A percentile compares a stretch with the other conserved stretches of the same genome.
Conservation (phyloP, 2,888 invertebrate species). For the Psylliodes chrysocephalus region DNA sequence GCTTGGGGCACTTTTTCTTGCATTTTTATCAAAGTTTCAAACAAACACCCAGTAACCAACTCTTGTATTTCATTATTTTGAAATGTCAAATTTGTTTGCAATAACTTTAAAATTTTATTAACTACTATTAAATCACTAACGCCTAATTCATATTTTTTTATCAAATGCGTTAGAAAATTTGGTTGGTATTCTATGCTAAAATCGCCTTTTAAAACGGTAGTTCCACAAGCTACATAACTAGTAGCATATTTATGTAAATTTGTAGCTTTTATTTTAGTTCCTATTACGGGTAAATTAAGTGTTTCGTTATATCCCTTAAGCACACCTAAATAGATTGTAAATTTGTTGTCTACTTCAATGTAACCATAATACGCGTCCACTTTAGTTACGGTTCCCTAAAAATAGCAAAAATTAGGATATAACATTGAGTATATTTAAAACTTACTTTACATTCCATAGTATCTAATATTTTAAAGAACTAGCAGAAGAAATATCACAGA, state of each 20-base stretch:
- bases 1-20: background rate
- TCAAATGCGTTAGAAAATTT: conserved; percentile 14
- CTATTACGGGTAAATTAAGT: background rate
- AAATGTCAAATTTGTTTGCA: background rate
- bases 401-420: too few species aligned
- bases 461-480: too few species aligned
- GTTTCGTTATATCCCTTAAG: background rate
- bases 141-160: conserved; percentile 7
- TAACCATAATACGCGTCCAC: conserved; percentile 11
- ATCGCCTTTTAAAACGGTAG: background rate
- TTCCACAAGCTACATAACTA: conserved; percentile 9
- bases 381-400: conserved; percentile 16
- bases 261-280: background rate
- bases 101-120: background rate
- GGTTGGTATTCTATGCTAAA: background rate
- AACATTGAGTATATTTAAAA: too few species aligned
- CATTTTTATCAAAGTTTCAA: background rate
- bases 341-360: conserved; percentile 15
- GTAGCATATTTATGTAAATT: background rate
- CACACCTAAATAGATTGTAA: background rate
- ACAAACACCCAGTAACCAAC: background rate
- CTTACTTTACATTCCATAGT: too few species aligned
- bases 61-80: background rate
- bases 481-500: too few species aligned
- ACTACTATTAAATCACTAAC: conserved; percentile 3